phyloP scores from a whole-genome alignment of 2,797 vertebrate species.

The Amblyraja radiata region DNA sequence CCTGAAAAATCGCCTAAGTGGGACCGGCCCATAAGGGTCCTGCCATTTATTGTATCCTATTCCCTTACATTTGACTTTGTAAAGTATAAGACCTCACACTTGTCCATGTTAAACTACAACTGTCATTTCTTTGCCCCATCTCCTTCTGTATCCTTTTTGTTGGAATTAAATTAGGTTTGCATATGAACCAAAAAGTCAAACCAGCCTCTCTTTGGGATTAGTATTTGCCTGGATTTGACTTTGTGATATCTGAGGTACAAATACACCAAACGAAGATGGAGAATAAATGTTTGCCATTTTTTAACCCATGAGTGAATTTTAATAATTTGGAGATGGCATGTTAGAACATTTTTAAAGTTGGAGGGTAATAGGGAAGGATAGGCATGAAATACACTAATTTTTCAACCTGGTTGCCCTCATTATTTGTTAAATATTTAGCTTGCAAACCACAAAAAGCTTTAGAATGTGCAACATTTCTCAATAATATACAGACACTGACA shows the following conservation, averaged over 20 bases:
- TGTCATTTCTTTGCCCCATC: too few species aligned
- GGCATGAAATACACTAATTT: not conserved
- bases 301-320: not conserved
- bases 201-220: not conserved
- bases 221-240: not conserved
- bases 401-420: not conserved
- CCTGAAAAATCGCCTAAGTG: too few species aligned
- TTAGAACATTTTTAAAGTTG: not conserved
- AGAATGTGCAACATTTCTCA: not conserved
- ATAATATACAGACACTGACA: not conserved
- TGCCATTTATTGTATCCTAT: too few species aligned
- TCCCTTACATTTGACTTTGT: too few species aligned
- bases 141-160: too few species aligned
- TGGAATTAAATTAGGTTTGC: not conserved
- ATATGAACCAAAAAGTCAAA: not conserved
- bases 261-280: not conserved
- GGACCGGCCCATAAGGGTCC: too few species aligned
- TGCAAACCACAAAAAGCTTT: not conserved
- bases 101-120: too few species aligned
- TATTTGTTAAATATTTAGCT: not conserved
- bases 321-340: not conserved
- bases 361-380: not conserved
- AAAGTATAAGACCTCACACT: too few species aligned
- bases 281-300: not conserved
- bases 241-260: not conserved